These are phyloP conservation scores for Folsomia manolachei DNA, from an alignment of 2,888 invertebrate genomes.

Conservation along the genomic window DNA sequence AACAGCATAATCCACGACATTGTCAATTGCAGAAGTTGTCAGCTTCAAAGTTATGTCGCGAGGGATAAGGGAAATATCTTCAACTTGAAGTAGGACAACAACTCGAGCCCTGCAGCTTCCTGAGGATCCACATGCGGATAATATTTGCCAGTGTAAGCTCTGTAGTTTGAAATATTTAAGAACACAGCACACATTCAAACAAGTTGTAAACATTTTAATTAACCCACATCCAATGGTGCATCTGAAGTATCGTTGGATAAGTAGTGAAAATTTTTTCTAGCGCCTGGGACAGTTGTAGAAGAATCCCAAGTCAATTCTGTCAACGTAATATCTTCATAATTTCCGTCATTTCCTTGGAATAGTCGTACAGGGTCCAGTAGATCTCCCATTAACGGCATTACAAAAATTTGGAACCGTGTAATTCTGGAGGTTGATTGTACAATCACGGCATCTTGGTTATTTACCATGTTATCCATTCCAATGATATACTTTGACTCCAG, in stretches of 20 bases:
- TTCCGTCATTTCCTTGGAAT: neutral
- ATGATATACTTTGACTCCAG: neutral
- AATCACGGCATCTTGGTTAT: neutral
- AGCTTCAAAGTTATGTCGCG: neutral
- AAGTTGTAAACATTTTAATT: too few species aligned
- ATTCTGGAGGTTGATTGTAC: neutral
- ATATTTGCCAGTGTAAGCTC: neutral
- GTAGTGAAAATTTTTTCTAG: neutral
- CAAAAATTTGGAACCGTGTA: neutral
- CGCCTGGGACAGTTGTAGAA: neutral
- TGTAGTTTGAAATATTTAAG: too few species aligned
- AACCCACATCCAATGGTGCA: neutral
- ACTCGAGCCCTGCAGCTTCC: neutral
- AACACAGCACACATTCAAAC: too few species aligned
- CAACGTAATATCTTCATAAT: neutral
- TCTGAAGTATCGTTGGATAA: neutral
- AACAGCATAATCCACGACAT: neutral
- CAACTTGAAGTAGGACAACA: neutral
- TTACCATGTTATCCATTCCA: neutral
- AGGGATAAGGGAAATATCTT: neutral
- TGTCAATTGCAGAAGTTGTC: neutral
- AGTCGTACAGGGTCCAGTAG: neutral
- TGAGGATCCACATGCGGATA: neutral
- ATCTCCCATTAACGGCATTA: neutral
- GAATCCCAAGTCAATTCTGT: neutral